phyloP scores from a whole-genome alignment of 2,888 invertebrate species.

The Eledona agricola region DNA sequence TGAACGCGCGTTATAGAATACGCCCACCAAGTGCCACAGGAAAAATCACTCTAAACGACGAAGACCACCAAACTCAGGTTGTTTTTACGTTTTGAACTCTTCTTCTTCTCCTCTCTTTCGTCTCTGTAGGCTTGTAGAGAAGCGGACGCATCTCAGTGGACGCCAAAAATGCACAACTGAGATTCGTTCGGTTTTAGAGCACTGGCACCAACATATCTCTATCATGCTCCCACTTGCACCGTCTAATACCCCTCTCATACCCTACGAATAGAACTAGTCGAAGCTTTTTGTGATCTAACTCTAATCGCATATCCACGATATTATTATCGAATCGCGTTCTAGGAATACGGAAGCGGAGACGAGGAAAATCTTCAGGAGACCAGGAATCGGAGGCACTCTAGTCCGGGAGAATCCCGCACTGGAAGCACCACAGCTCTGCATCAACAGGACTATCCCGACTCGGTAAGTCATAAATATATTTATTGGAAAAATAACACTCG shows the following conservation, averaged over 20 bases:
- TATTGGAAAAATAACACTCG: slow-evolving; percentile 32
- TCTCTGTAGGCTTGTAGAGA: slow-evolving; percentile 55
- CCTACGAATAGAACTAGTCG: slow-evolving; percentile 25
- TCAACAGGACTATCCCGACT: slow-evolving; percentile 68
- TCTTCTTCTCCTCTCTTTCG: slow-evolving; percentile 45
- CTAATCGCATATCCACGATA: too few relatives aligned
- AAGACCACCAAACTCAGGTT: slow-evolving; percentile 59
- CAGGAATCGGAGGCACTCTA: slow-evolving; percentile 71
- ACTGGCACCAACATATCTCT: slow-evolving; percentile 63
- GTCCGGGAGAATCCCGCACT: slow-evolving; percentile 74
- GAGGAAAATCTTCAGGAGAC: slow-evolving; percentile 70
- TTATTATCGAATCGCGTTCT: too few relatives aligned
- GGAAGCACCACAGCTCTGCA: slow-evolving; percentile 73
- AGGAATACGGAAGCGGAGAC: slow-evolving; percentile 73
- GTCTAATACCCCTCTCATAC: slow-evolving; percentile 41
- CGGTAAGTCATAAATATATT: slow-evolving; percentile 62
- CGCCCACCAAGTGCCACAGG: slow-evolving; percentile 57
- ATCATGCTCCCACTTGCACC: slow-evolving; percentile 58
- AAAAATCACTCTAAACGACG: slow-evolving; percentile 56
- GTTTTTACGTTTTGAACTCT: slow-evolving; percentile 43
- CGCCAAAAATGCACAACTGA: slow-evolving; percentile 10
- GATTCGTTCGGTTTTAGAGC: slow-evolving; percentile 54
- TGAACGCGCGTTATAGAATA: slow-evolving; percentile 50
- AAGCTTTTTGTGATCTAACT: too few relatives aligned
- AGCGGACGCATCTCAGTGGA: slow-evolving; percentile 43